Conservation (phyloP, 2,888 invertebrate species). For the Drosophila leonis region DNA sequence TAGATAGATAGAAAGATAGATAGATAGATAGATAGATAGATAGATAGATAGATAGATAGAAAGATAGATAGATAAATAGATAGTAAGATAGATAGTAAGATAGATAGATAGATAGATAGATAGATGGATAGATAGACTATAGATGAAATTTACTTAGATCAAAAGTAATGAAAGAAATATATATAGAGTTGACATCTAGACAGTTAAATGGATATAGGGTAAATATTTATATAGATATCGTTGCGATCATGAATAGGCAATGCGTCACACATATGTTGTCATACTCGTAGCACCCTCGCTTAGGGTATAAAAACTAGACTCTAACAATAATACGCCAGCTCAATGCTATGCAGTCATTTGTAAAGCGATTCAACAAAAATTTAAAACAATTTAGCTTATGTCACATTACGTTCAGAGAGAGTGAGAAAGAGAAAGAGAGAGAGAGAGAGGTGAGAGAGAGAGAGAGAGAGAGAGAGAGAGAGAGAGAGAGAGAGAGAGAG, state of each 20-base stretch:
- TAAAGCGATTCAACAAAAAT: constrained; percentile 72
- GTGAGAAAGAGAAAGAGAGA: neutral
- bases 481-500: neutral
- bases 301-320: constrained; percentile 16
- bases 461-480: neutral
- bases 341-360: constrained; percentile 63
- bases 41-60: neutral
- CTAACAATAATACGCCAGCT: constrained; percentile 14
- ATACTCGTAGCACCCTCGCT: neutral
- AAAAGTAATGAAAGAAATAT: neutral
- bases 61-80: too few relatives aligned
- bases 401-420: constrained; percentile 48
- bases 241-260: too few relatives aligned
- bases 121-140: too few relatives aligned
- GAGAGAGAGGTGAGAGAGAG: neutral
- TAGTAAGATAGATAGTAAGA: too few relatives aligned
- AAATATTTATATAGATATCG: neutral
- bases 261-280: neutral
- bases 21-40: neutral
- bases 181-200: neutral
- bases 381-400: constrained; percentile 77
- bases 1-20: neutral
- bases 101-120: too few relatives aligned
- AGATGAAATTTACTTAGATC: too few relatives aligned
- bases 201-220: neutral